These are phyloP conservation scores for Homarus americanus DNA, from an alignment of 1,140 invertebrate genomes.

Conservation along the genomic window DNA sequence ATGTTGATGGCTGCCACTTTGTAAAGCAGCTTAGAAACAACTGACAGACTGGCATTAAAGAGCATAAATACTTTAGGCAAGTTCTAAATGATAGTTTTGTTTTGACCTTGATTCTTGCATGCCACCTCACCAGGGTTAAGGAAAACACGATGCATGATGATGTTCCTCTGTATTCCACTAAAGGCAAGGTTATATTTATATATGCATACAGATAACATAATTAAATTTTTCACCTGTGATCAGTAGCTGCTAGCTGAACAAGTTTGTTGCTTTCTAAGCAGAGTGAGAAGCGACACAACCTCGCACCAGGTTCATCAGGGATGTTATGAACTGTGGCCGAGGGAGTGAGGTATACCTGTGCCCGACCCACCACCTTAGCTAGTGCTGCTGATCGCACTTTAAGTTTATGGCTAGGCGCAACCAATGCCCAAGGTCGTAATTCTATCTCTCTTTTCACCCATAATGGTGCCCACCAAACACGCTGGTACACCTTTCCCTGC, in stretches of 20 bases:
- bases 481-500: constrained; percentile 72
- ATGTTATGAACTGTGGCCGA: constrained; percentile 69
- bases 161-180: too few relatives aligned
- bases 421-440: constrained; percentile 66
- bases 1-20: too few relatives aligned
- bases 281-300: constrained; percentile 65
- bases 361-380: constrained; percentile 33
- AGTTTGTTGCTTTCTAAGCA: constrained; percentile 67
- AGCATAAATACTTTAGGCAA: too few relatives aligned
- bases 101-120: too few relatives aligned
- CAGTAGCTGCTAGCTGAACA: constrained; percentile 68
- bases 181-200: too few relatives aligned
- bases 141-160: too few relatives aligned
- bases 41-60: too few relatives aligned
- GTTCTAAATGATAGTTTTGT: too few relatives aligned
- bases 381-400: constrained; percentile 9
- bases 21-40: too few relatives aligned
- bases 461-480: constrained; percentile 63
- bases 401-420: constrained; percentile 21
- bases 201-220: too few relatives aligned
- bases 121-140: too few relatives aligned
- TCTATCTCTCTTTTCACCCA: constrained; percentile 73
- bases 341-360: constrained; percentile 48
- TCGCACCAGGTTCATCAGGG: constrained; percentile 58
- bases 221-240: constrained; percentile 70